Evolutionary conservation across 1,140 invertebrate genomes (phyloP).

Genomic region (Nebria ingens): DNA sequence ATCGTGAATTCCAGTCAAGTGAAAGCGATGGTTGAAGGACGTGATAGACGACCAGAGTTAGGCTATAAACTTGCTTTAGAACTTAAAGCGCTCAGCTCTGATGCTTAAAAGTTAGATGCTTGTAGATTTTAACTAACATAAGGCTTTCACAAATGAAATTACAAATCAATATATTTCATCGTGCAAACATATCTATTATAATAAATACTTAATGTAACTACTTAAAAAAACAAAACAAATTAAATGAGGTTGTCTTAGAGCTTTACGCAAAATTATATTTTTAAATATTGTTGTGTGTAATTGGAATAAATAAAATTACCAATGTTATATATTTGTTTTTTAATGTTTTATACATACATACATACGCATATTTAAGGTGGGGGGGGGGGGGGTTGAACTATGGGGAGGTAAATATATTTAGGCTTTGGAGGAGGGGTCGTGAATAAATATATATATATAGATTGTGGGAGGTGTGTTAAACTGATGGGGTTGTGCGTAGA

Average conservation of each 20-base stretch:
- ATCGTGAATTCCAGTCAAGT: constrained; percentile 63
- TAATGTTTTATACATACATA: too few relatives aligned
- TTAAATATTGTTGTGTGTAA: background rate
- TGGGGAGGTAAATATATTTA: too few relatives aligned
- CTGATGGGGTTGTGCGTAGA: too few relatives aligned
- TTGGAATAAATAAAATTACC: too few relatives aligned
- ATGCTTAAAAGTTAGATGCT: background rate
- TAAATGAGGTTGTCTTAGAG: background rate
- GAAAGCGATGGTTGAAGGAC: constrained; percentile 68
- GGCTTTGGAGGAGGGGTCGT: too few relatives aligned
- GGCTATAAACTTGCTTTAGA: constrained; percentile 80
- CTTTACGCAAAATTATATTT: constrained; percentile 5
- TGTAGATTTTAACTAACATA: background rate
- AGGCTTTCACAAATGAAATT: background rate
- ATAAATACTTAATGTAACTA: background rate
- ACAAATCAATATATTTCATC: background rate
- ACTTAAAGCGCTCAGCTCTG: constrained; percentile 44
- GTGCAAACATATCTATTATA: background rate
- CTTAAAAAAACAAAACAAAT: background rate
- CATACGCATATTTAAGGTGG: too few relatives aligned
- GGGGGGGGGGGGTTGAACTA: too few relatives aligned
- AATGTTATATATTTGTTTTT: too few relatives aligned
- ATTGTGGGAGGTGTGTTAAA: too few relatives aligned
- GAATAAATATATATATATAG: too few relatives aligned
- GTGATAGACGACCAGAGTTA: constrained; percentile 73